Base-by-base conservation (phyloP, 2,113 vertebrate species). In the Urocolius indicus region DNA sequence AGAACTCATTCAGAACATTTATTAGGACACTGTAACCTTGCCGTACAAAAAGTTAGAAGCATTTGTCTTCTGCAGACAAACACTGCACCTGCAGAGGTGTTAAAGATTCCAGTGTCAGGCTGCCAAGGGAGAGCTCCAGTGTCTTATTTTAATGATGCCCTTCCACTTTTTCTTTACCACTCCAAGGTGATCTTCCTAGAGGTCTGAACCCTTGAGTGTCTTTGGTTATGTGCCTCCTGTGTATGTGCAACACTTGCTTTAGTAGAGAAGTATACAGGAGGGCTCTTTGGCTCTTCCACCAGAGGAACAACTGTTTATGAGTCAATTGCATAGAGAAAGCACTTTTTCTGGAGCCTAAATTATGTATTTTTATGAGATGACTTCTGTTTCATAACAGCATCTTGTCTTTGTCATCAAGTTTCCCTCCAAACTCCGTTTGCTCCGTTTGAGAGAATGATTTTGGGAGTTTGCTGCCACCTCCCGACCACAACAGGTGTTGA, bases 391-490 rank as follows among this genome's bases (percentile, higher is more conserved):
- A 3, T 55, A 32, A 51, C 11, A 81, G 5, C 16, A 17, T 3
- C 5, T 13, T 63, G 2, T 43, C 30, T 32, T 72, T 18, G 2
- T 21, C 12, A 48, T 65, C 19, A 48, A 0, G 14, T 91, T 89
- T 87, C 20, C 26, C 7, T 43, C 68, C 26, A 6, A 55, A n/a
- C n/a, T n/a, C n/a, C n/a, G n/a, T n/a, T n/a, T n/a, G n/a, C n/a
- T n/a, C n/a, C n/a, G n/a, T n/a, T n/a, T n/a, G n/a, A n/a, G 51
- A 32, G 20, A 79, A 14, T 48, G 7, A 15, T 93, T 95, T 90
- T 78, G 58, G 58, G 48, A 89, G 32, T 94, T 94, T 97, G 96
- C 96, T 96, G 96, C 97, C 97, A 96, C 72, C 96, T 95, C 13
- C 80, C n/a, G 97, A 79, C 89, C 58, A 55, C 22, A 92, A 16